phyloP scores from a whole-genome alignment of 1,140 invertebrate genomes.

The Trialeurodes vaporariorum region DNA sequence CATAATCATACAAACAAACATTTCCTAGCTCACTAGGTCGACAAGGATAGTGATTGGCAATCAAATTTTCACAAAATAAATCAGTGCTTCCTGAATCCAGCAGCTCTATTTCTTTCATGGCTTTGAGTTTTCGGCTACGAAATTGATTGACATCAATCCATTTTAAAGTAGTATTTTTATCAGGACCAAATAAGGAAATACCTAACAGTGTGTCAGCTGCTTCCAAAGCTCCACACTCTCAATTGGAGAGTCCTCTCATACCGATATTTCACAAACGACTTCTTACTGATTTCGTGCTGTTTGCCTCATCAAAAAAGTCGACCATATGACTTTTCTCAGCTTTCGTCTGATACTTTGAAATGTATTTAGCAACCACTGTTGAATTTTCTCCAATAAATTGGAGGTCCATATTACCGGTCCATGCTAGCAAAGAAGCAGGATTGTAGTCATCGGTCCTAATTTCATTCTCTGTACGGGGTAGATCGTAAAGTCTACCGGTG shows the following conservation, averaged over 20 bases:
- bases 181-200: slow-evolving; percentile 21
- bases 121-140: slow-evolving; percentile 21
- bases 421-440: no score
- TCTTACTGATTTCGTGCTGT: slow-evolving; percentile 19
- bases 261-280: slow-evolving; percentile 21
- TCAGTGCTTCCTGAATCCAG: slow-evolving; percentile 22
- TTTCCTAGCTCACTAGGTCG: slow-evolving; percentile 23
- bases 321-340: slow-evolving; percentile 19
- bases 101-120: slow-evolving; percentile 20
- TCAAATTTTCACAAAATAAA: slow-evolving; percentile 22
- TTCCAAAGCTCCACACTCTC: no score
- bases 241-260: slow-evolving; percentile 22
- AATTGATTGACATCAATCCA: slow-evolving; percentile 24
- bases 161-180: slow-evolving; percentile 23
- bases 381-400: no score
- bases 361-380: no score
- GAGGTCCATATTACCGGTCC: no score
- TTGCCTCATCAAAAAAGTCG: slow-evolving; percentile 20
- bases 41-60: slow-evolving; percentile 26
- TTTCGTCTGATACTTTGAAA: slow-evolving; percentile 25
- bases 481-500: no score
- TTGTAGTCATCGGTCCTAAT: no score
- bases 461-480: no score
- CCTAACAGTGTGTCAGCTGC: slow-evolving; percentile 22
- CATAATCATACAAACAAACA: slow-evolving; percentile 23